phyloP scores from a whole-genome alignment of 2,888 invertebrate species.

The Ophion costatus region DNA sequence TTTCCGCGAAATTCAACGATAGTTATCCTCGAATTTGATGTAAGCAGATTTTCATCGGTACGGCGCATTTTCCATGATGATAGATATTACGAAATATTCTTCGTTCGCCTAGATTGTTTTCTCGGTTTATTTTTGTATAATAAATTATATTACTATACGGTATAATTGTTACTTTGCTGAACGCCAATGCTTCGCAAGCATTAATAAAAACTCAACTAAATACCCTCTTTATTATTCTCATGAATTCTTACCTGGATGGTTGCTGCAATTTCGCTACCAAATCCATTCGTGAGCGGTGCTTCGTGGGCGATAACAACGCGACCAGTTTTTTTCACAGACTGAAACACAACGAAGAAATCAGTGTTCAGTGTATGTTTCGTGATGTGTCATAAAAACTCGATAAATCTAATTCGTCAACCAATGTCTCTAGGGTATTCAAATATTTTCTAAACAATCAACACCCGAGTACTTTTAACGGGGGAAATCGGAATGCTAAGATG shows the following conservation, averaged over 20 bases:
- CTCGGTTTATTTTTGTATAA: neutral
- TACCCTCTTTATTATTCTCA: neutral
- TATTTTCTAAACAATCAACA: neutral
- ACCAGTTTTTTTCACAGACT: conserved; percentile 98
- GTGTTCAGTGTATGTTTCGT: neutral
- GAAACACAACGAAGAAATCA: conserved; percentile 79
- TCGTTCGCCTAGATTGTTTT: neutral
- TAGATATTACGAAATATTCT: neutral
- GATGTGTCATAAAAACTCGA: neutral
- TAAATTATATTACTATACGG: neutral
- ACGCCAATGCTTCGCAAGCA: too few relatives aligned
- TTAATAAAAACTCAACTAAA: too few relatives aligned
- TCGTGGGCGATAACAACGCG: conserved; percentile 96
- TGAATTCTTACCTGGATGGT: conserved; percentile 90
- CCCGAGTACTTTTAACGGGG: too few relatives aligned
- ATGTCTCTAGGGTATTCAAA: too few relatives aligned
- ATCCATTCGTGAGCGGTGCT: conserved; percentile 97
- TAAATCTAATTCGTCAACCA: neutral
- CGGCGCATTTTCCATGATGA: neutral
- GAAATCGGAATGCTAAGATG: too few relatives aligned
- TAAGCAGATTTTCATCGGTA: neutral
- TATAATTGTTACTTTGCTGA: too few relatives aligned
- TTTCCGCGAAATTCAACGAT: neutral
- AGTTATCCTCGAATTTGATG: neutral
- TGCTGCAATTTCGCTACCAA: conserved; percentile 97